Conservation (phyloP, 2,113 vertebrate genomes). For the Cryptomyrus ogoouensis region DNA sequence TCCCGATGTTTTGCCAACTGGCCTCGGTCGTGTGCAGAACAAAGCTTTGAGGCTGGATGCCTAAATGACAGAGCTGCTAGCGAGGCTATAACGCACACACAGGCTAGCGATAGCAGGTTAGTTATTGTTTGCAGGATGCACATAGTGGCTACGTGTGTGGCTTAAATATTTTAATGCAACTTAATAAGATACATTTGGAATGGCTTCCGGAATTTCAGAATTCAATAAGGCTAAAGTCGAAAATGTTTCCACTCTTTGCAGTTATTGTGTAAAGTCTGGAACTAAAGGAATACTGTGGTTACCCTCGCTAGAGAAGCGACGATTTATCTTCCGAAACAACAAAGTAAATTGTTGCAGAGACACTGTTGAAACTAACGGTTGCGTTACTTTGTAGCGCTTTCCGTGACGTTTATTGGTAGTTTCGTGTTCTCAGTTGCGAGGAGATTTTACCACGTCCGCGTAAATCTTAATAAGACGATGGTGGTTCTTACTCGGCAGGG, state of each 20-base stretch:
- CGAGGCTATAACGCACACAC: not conserved
- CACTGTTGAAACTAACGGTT: not conserved
- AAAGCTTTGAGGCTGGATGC: not conserved
- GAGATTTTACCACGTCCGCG: not conserved
- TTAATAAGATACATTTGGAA: not conserved
- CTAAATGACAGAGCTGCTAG: not conserved
- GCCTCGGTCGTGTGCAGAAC: not conserved
- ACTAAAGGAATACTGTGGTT: not conserved
- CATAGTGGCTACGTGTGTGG: not conserved
- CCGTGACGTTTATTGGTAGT: not conserved
- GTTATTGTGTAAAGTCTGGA: not conserved
- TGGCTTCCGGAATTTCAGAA: not conserved
- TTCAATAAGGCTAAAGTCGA: too few species aligned
- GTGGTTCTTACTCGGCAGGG: not conserved
- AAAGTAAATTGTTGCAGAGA: not conserved
- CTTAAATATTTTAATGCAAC: not conserved
- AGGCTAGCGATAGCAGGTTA: not conserved
- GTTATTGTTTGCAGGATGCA: conserved; percentile 13
- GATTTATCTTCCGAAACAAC: not conserved
- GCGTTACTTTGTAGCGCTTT: not conserved
- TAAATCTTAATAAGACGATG: not conserved
- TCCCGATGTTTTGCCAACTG: not conserved
- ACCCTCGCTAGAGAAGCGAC: not conserved
- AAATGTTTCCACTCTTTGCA: not conserved
- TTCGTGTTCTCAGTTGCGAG: not conserved